Base-by-base conservation (phyloP, 2,797 vertebrate species). In the Cryptoprocta ferox region DNA sequence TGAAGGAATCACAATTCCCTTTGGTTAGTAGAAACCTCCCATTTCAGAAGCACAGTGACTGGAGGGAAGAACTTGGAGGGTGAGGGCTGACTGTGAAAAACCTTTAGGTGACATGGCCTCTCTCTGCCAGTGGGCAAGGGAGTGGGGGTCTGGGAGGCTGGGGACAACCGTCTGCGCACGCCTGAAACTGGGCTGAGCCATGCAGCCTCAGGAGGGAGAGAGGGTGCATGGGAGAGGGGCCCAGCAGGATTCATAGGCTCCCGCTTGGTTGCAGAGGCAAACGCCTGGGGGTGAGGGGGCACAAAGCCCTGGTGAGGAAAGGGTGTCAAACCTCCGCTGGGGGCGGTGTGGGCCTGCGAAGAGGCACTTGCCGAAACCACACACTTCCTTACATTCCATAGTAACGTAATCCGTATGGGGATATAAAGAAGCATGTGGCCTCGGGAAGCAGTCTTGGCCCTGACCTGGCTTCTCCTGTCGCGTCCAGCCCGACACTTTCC, bases 331-430 rank as follows among this genome's bases (percentile, higher is more conserved):
- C 73, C 87, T 21, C 45, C n/a, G 3, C 48, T 11, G 19, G 48
- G 18, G n/a, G 32, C 10, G 12, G 45, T 50, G 76, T n/a, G 63
- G 82, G 45, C 48, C 35, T 1, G 65, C 0, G 94, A 95, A 93
- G 96, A 96, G 82, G 88, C 42, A n/a, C 98, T 99, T 98, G 98
- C 99, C 98, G 99, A 99, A 99, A 99, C 99, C 99, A 99, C 99
- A 99, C 99, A 99, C 99, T 99, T 99, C 99, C 99, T 99, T 99
- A 99, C 99, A 99, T 99, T 99, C 99, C 99, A 99, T 99, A 99
- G 99, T 98, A 98, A 98, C 98, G 98, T 99, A 99, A 99, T 99
- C 99, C 99, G 99, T 99, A 99, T 99, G 99, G 99, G 99, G 99
- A 99, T 99, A 99, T 99, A 99, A 99, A 99, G 99, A 99, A 99